phyloP scores from a whole-genome alignment of 2,888 invertebrate genomes.

The Euzophera pinguis region DNA sequence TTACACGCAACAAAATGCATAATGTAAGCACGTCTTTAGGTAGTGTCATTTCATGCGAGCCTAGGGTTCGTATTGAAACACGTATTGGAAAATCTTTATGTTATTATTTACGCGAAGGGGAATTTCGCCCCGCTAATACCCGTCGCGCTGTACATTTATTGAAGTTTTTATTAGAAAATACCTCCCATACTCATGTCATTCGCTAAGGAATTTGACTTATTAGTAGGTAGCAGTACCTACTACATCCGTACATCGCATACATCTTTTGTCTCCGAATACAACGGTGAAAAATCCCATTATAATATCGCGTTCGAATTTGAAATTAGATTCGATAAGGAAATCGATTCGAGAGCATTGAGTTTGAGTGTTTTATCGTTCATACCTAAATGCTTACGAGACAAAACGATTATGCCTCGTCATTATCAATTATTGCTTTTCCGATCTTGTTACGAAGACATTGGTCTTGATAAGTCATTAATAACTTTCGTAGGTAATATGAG shows the following conservation, averaged over 20 bases:
- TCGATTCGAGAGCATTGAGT: conserved; percentile 12
- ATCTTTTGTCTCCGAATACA: conserved; percentile 23
- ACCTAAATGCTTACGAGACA: conserved; percentile 9
- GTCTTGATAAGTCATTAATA: conserved; percentile 6
- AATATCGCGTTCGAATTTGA: conserved; percentile 33
- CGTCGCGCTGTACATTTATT: conserved; percentile 59
- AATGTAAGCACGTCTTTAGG: neutral
- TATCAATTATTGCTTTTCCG: conserved; percentile 11
- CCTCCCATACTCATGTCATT: conserved; percentile 45
- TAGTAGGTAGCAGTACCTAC: conserved; percentile 23
- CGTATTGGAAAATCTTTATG: conserved; percentile 68
- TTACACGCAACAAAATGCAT: neutral
- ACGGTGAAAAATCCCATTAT: conserved; percentile 37
- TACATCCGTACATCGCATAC: conserved; percentile 17
- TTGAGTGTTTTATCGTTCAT: conserved; percentile 12
- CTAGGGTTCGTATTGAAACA: conserved; percentile 46
- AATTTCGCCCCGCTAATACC: conserved; percentile 63
- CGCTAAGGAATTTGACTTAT: conserved; percentile 38
- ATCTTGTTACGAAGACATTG: neutral
- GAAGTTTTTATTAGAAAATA: conserved; percentile 70
- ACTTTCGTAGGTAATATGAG: neutral
- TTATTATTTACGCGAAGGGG: conserved; percentile 64
- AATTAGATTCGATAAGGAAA: conserved; percentile 26
- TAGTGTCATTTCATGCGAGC: conserved; percentile 6
- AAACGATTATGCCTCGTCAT: conserved; percentile 9